These are phyloP conservation scores for Myioborus miniatus DNA, from an alignment of 2,797 vertebrate genomes.

Conservation along the genomic window DNA sequence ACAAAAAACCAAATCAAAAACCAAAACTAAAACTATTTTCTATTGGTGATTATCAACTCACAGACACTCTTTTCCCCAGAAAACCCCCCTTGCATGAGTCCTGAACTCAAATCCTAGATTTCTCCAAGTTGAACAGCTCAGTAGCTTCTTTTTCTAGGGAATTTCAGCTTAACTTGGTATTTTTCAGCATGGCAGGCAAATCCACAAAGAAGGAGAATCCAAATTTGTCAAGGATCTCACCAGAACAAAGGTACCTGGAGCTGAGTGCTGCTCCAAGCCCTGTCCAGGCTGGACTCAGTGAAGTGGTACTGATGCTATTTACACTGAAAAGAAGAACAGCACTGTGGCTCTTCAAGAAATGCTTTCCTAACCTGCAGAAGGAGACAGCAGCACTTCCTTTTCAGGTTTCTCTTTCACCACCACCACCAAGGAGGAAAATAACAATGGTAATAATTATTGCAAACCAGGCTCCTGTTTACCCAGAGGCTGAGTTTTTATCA, in stretches of 20 bases:
- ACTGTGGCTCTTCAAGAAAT: neutral
- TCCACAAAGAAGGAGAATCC: neutral
- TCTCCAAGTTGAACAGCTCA: neutral
- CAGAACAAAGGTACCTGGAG: neutral
- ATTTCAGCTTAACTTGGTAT: neutral
- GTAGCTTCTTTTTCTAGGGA: neutral
- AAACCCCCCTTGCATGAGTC: neutral
- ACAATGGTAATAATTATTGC: neutral
- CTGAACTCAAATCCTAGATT: neutral
- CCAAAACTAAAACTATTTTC: neutral
- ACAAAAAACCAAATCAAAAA: neutral
- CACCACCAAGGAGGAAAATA: neutral
- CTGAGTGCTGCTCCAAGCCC: neutral
- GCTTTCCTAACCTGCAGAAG: neutral
- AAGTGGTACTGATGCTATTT: neutral
- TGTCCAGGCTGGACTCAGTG: rapidly evolving
- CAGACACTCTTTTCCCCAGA: neutral
- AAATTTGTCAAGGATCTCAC: neutral
- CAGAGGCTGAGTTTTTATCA: neutral
- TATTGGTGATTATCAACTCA: neutral
- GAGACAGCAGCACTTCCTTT: neutral
- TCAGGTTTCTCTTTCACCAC: neutral
- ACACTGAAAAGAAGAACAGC: neutral
- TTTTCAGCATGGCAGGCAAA: neutral
- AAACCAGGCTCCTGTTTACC: neutral